Evolutionary conservation across 2,888 invertebrate species (phyloP).

Genomic region (Crocallis elinguaria): DNA sequence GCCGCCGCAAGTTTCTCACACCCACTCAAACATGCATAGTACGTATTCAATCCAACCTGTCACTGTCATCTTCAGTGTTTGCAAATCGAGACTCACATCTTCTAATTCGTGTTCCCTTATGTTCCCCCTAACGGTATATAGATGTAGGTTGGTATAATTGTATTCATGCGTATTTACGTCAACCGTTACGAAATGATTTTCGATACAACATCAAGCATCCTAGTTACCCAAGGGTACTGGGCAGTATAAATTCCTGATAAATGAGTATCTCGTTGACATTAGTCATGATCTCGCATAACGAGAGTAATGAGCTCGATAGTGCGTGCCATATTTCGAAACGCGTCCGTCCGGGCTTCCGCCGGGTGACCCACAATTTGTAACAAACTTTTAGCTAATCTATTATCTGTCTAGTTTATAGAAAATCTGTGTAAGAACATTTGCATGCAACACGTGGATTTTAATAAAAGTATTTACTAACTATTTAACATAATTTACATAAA

Average conservation of each 20-base stretch:
- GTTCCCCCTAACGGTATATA: too few species aligned
- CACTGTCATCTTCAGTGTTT: neutral
- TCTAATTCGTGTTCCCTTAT: neutral
- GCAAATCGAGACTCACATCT: too few species aligned
- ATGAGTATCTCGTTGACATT: slow-evolving; percentile 59
- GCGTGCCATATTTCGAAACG: slow-evolving; percentile 76
- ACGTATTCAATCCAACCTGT: slow-evolving; percentile 2
- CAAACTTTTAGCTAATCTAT: slow-evolving; percentile 55
- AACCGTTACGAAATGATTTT: too few species aligned
- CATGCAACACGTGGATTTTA: neutral
- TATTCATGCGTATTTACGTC: too few species aligned
- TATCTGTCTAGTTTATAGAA: slow-evolving; percentile 19
- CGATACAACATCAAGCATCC: neutral
- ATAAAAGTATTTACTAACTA: too few species aligned
- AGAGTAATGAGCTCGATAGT: slow-evolving; percentile 72
- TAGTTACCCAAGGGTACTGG: slow-evolving; percentile 23
- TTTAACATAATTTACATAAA: too few species aligned
- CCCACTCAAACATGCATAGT: slow-evolving; percentile 1
- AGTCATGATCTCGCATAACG: slow-evolving; percentile 60
- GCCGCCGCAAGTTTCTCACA: slow-evolving; percentile 54
- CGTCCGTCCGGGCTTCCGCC: slow-evolving; percentile 75
- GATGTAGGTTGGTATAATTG: too few species aligned
- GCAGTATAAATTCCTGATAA: slow-evolving; percentile 49
- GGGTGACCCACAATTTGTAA: slow-evolving; percentile 66
- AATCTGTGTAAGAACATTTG: neutral